Evolutionary conservation across 2,888 invertebrate genomes (phyloP).

Genomic region (Priocnemis perturbator): DNA sequence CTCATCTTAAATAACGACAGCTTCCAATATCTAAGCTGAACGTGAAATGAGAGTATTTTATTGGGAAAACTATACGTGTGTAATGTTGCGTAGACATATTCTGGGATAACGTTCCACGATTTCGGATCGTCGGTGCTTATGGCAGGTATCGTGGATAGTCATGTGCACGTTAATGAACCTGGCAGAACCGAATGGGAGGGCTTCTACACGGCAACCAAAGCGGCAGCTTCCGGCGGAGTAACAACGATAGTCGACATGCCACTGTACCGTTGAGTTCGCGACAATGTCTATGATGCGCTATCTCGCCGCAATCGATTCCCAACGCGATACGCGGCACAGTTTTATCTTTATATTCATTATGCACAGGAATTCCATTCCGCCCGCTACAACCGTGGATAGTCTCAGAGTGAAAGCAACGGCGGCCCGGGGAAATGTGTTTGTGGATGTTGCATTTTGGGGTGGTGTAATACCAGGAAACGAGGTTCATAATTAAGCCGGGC

Average conservation of each 20-base stretch:
- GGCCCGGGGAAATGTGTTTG: conserved; percentile 79
- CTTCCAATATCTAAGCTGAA: no score
- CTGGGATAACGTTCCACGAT: conserved; percentile 64
- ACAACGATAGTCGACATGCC: conserved; percentile 86
- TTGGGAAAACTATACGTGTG: background rate
- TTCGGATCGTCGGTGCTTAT: conserved; percentile 78
- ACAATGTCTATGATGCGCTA: background rate
- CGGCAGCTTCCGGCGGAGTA: conserved; percentile 84
- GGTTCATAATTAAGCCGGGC: conserved; percentile 64
- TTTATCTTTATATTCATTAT: no score
- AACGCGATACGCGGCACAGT: no score
- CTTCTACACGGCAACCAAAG: conserved; percentile 82
- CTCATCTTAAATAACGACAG: background rate
- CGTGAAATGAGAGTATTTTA: no score
- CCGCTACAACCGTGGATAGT: conserved; percentile 81
- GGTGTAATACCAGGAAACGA: conserved; percentile 84
- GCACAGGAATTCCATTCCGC: conserved; percentile 83
- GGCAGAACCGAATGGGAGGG: conserved; percentile 85
- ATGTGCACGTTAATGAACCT: conserved; percentile 86
- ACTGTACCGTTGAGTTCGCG: conserved; percentile 73
- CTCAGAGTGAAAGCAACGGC: conserved; percentile 79
- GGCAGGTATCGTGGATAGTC: conserved; percentile 84
- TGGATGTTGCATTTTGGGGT: conserved; percentile 88
- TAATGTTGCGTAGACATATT: conserved; percentile 40
- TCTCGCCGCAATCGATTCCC: background rate